Conservation (phyloP, 2,113 vertebrate genomes). For the Hypomesus transpacificus region DNA sequence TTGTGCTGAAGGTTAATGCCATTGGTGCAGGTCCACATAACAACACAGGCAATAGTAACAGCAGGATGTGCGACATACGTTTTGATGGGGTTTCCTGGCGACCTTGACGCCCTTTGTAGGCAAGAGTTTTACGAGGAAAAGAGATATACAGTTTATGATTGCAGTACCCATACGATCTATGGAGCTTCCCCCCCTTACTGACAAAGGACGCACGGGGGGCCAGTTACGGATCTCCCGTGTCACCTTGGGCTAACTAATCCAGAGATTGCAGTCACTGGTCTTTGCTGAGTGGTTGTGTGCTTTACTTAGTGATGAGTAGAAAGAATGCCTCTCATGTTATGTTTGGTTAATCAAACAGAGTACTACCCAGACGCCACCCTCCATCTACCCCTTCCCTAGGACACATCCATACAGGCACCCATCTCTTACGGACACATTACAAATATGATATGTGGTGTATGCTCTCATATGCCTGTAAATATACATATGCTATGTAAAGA, state of each 20-base stretch:
- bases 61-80: constrained; percentile 47
- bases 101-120: constrained; percentile 38
- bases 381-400: neutral
- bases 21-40: neutral
- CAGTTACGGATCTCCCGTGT: neutral
- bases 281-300: neutral
- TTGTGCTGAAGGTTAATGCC: neutral
- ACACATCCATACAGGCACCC: neutral
- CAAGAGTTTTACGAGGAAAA: constrained; percentile 28
- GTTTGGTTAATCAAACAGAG: constrained; percentile 6
- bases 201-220: neutral
- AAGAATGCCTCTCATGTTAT: neutral
- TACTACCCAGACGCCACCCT: neutral
- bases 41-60: neutral
- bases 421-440: neutral
- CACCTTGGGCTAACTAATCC: neutral
- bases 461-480: too few species aligned
- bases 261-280: neutral
- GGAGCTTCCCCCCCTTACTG: neutral
- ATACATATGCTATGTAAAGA: too few species aligned
- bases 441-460: too few species aligned
- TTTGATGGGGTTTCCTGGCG: constrained; percentile 44
- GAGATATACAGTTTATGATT: constrained; percentile 40
- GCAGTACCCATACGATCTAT: constrained; percentile 7
- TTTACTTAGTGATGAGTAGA: neutral